Evolutionary conservation across 1,140 invertebrate species (phyloP).

Genomic region (Drosophila sp.): DNA sequence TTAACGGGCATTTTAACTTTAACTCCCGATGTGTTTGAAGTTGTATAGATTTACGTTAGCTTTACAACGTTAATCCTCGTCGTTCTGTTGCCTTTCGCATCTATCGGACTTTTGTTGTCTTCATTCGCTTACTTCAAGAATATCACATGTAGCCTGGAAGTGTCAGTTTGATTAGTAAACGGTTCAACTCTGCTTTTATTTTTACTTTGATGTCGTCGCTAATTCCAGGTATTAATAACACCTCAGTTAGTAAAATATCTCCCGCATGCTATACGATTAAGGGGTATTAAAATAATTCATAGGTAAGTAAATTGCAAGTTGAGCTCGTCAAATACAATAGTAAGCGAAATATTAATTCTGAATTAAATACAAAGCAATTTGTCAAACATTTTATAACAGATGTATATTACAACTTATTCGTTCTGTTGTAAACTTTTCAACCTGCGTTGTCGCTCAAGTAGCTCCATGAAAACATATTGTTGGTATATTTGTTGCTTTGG

Average conservation of each 20-base stretch:
- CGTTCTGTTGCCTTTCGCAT: slow-evolving; percentile 30
- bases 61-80: slow-evolving; percentile 33
- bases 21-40: slow-evolving; percentile 47
- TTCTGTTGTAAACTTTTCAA: too few relatives aligned
- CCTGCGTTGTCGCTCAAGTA: slow-evolving; percentile 17
- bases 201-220: slow-evolving; percentile 35
- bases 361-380: too few relatives aligned
- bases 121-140: slow-evolving; percentile 56
- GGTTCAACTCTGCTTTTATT: neutral
- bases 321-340: too few relatives aligned
- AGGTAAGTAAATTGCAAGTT: too few relatives aligned
- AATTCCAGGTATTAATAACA: slow-evolving; percentile 27
- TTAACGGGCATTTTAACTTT: slow-evolving; percentile 48
- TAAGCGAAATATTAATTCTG: too few relatives aligned
- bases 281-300: too few relatives aligned
- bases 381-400: too few relatives aligned
- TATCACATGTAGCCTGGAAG: slow-evolving; percentile 57
- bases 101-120: slow-evolving; percentile 32
- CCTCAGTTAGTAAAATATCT: slow-evolving; percentile 1
- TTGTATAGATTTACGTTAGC: slow-evolving; percentile 52
- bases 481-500: slow-evolving; percentile 17
- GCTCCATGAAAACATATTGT: slow-evolving; percentile 8
- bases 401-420: too few relatives aligned
- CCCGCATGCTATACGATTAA: too few relatives aligned
- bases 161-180: slow-evolving; percentile 39